Conservation (phyloP, 2,888 invertebrate genomes). For the Orthosia gracilis region DNA sequence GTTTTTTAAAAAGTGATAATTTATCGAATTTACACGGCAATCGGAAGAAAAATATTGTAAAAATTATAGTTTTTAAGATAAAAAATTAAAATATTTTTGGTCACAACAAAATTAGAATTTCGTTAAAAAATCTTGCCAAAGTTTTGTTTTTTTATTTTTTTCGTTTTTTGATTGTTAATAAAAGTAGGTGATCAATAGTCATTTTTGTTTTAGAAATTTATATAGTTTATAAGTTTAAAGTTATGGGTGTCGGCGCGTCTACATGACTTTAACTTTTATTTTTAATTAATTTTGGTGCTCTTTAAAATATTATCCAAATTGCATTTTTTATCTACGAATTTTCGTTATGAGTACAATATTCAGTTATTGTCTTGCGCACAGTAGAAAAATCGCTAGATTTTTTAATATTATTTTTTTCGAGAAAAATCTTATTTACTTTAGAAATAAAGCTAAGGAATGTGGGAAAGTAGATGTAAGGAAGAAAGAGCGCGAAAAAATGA, state of each 20-base stretch:
- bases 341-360: conserved; percentile 65
- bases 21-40: conserved; percentile 90
- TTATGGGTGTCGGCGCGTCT: conserved; percentile 59
- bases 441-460: conserved; percentile 71
- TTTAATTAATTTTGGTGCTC: conserved; percentile 77
- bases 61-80: conserved; percentile 61
- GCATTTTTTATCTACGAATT: conserved; percentile 55
- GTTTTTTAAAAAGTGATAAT: conserved; percentile 81
- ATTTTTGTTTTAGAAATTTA: conserved; percentile 69
- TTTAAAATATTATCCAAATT: conserved; percentile 61
- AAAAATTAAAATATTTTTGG: conserved; percentile 65
- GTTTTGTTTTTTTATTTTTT: conserved; percentile 65
- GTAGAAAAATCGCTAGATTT: conserved; percentile 71
- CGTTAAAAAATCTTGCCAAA: conserved; percentile 83
- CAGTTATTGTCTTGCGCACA: conserved; percentile 71
- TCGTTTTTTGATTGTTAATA: conserved; percentile 65
- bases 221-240: conserved; percentile 59
- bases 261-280: conserved; percentile 62
- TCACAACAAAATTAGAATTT: conserved; percentile 71
- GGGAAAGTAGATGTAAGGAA: conserved; percentile 74
- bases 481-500: conserved; percentile 72
- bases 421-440: conserved; percentile 77
- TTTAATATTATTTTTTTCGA: conserved; percentile 61
- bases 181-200: conserved; percentile 68
- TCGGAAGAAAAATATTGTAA: conserved; percentile 49